Evolutionary conservation across 2,888 invertebrate genomes (phyloP), one percentile per base, ranked within the genome.

Genomic region (Seira sanloemensis): DNA sequence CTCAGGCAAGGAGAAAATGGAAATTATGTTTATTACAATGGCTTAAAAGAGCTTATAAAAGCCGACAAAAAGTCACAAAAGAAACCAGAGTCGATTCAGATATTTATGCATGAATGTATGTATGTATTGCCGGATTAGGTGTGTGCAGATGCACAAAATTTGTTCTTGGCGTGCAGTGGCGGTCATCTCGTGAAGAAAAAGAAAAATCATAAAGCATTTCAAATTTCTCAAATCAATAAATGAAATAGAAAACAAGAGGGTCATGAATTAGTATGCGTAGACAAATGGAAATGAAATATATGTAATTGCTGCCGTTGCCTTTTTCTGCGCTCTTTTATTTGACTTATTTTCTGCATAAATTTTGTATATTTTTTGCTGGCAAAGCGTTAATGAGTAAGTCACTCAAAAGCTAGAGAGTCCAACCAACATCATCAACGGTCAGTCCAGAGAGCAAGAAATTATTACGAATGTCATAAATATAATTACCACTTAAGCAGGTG

Each of bases 401-500:
- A 80, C 75, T 75, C 75, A 78, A n/a, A n/a, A n/a, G 4, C 37
- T 37, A 12, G 73, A 24, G 54, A 79, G 54, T 23, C 19, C 68
- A 65, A 62, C 73, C 4, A 65, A 46, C 73, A 74, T 67, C 79
- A 71, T 37, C 67, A 50, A 62, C 66, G 66, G 25, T 74, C 81
- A 67, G 65, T 81, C 81, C 75, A 81, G 81, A 19, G 24, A 68
- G 79, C 80, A 75, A 81, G 75, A 46, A 69, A 81, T 81, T 74
- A 81, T 81, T 81, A 81, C 69, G 75, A 81, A 81, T 81, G 75
- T 81, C 81, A 81, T 81, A 81, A 81, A 81, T 81, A 81, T 81
- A 81, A 81, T 81, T 81, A 81, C 81, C 62, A 75, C 81, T 69
- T 81, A 62, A 26, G 37, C 50, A 66, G 26, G 67, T 24, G 76